phyloP scores from a whole-genome alignment of 2,888 invertebrate genomes.

The Oligia fasciuncula region DNA sequence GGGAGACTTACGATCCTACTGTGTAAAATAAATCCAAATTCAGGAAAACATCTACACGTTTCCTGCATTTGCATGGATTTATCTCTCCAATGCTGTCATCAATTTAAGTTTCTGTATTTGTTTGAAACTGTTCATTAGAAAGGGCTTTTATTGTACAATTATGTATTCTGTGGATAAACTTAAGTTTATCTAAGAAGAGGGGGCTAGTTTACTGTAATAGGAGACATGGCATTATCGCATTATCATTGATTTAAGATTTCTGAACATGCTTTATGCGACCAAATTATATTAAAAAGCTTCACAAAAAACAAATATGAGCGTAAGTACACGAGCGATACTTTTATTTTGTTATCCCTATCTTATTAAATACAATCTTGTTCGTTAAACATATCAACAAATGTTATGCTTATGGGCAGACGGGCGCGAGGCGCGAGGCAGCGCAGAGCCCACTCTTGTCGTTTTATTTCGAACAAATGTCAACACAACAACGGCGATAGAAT shows the following conservation, averaged over 20 bases:
- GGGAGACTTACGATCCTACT: not conserved
- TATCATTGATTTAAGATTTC: not conserved
- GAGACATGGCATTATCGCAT: not conserved
- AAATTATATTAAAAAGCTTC: not conserved
- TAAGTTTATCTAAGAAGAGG: not conserved
- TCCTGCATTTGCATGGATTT: too few relatives aligned
- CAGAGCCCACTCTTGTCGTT: constrained; percentile 38
- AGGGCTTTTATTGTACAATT: not conserved
- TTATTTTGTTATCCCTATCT: constrained; percentile 14
- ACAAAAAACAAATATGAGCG: not conserved
- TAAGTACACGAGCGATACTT: not conserved
- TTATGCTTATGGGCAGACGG: constrained; percentile 1
- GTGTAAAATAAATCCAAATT: not conserved
- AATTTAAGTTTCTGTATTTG: constrained; percentile 1
- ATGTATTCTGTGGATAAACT: not conserved
- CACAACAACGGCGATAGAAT: constrained; percentile 43
- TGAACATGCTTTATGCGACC: not conserved
- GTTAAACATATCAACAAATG: constrained; percentile 36
- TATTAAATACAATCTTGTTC: constrained; percentile 38
- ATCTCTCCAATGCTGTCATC: not conserved
- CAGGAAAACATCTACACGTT: not conserved
- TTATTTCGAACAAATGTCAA: constrained; percentile 61
- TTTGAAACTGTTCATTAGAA: not conserved
- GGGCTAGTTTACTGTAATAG: not conserved
- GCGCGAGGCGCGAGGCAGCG: constrained; percentile 4